Evolutionary conservation across 2,888 invertebrate species (phyloP), one percentile per base, ranked within the genome.

Genomic region (Cheilosia scutellata): DNA sequence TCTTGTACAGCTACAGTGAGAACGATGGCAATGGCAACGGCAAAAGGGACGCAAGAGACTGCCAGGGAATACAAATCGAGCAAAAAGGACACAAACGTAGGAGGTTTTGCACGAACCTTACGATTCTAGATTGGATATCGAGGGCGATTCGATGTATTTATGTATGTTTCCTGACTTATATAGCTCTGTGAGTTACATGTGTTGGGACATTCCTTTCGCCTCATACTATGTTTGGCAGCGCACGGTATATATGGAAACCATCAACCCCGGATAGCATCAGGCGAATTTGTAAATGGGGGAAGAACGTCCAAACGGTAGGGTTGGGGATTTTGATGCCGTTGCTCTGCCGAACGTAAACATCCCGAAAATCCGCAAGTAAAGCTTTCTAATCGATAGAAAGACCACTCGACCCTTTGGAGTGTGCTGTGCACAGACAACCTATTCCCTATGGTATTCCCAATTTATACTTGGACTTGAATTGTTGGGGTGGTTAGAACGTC

Each of bases 81-180:
- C 65, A 60, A 71, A 65, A 83, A 76, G 75, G 86, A 82, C 86
- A 82, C 68, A 84, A 70, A 80, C 80, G 72, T 77, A 82, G 82
- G 86, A 82, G 86, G 86, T 76, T 82, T 86, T 86, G 86, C 82
- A 86, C 76, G 71, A 86, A 77, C 82, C 68, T 86, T 77, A 77
- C 71, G 82, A 77, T 68, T 86, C 42, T 72, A 86, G 82, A 82
- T 86, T 86, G 86, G 86, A 86, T 86, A 86, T 86, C 72, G 86
- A 86, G 76, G 86, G 82, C 86, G 86, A 86, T 82, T 82, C 86
- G 57, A 82, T 86, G 82, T 86, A 76, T 76, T 82, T 86, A 86
- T 86, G 76, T 86, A 82, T 82, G 82, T 77, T 77, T 74, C 76
- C 82, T 77, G 76, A 82, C 82, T 82, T 86, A 86, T 86, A 77